A percentile compares a stretch with the other conserved stretches of the same genome.
phyloP scores from a whole-genome alignment of 2,113 vertebrate genomes.

The Spea bombifrons region DNA sequence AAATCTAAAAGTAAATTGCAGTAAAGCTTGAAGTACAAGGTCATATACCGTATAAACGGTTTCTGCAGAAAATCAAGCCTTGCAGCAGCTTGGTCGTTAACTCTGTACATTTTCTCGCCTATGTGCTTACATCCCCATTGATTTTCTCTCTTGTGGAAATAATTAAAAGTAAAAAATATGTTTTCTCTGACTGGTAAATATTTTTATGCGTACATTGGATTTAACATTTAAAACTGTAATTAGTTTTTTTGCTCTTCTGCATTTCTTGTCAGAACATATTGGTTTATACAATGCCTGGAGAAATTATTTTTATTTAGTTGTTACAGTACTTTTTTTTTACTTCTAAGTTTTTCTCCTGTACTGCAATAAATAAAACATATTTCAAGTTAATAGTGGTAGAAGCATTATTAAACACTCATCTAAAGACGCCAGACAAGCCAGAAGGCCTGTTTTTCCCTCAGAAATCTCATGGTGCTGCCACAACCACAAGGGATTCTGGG shows the following conservation, averaged over 20 bases:
- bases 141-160: conserved; percentile 6
- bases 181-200: not conserved
- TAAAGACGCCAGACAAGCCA: no score
- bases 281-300: not conserved
- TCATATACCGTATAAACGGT: not conserved
- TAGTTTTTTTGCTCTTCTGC: not conserved
- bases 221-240: not conserved
- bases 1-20: not conserved
- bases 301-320: not conserved
- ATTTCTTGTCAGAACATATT: not conserved
- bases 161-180: conserved; percentile 11
- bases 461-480: no score
- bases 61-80: not conserved
- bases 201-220: not conserved
- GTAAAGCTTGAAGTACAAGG: not conserved
- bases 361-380: not conserved
- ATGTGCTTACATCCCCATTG: conserved; percentile 4
- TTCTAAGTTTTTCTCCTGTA: not conserved
- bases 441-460: no score
- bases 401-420: no score
- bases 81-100: not conserved
- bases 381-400: not conserved
- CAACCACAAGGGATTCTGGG: no score
- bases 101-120: not conserved
- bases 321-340: not conserved